Base-by-base conservation (phyloP, 1,140 invertebrate genomes). In the Drosophila oshimai region DNA sequence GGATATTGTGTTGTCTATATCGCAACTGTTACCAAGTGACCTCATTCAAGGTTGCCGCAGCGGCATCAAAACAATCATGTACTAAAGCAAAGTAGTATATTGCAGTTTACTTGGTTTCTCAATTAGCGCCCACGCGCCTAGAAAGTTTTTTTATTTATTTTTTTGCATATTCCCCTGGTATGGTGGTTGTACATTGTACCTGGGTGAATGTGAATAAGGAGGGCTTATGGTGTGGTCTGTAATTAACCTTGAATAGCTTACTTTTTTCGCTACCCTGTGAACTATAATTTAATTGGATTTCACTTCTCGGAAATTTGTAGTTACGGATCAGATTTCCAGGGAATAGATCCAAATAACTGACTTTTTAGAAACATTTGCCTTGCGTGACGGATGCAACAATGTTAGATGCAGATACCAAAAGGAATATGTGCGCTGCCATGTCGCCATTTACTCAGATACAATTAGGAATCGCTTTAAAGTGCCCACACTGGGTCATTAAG, bases 21-120 rank as follows among this genome's bases (percentile, higher is more conserved):
- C 13, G n/a, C 7, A 3, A 12, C 20, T 44, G 57, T 68, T 78
- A 57, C 78, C 68, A 76, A 83, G 67, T 86, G 74, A 84, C 74
- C 79, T 55, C 50, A 51, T 64, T 84, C 79, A 83, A 83, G 78
- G 78, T 77, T 81, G 55, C 46, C 42, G 3, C 26, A 7, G 12
- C 12, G 15, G 17, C 26, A 60, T 9, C 28, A 41, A 49, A 20
- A 22, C 9, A 24, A 36, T n/a, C n/a, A n/a, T 64, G 31, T 31
- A 28, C 46, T 34, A 65, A 12, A 45, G 55, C n/a, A n/a, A n/a
- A n/a, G n/a, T n/a, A n/a, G n/a, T n/a, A 62, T 39, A 31, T 12
- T 46, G 61, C 58, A 62, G 37, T 62, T 60, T 44, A 62, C 47
- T 70, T 61, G 12, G 67, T 51, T 73, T 54, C 55, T 54, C 69